Percentiles rank a stretch among this genome's conserved stretches.
Evolutionary conservation across 2,888 invertebrate genomes (phyloP).

Genomic region (Malachius bipustulatus): DNA sequence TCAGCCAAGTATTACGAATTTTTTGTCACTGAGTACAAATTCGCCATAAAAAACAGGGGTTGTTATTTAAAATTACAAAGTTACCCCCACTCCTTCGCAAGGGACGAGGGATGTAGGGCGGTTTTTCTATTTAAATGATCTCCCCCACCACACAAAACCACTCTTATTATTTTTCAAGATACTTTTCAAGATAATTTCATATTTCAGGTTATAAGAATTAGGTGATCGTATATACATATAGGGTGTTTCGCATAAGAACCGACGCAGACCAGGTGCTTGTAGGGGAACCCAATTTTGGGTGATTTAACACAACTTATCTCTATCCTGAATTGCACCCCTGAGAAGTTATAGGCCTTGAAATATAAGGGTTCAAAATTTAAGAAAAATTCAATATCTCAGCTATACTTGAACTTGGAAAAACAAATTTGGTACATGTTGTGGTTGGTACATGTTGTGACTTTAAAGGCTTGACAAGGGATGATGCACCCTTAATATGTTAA

Average conservation of each 20-base stretch:
- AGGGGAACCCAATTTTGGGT: background rate
- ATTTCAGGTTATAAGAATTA: too few relatives aligned
- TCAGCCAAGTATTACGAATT: too few relatives aligned
- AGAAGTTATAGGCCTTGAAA: conserved; percentile 2
- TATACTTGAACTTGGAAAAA: conserved; percentile 1
- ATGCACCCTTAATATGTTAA: too few relatives aligned
- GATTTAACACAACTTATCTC: conserved; percentile 1
- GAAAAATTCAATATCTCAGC: background rate
- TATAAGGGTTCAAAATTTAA: background rate
- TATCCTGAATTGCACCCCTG: conserved; percentile 3
- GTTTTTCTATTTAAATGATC: too few relatives aligned
- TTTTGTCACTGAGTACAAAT: too few relatives aligned
- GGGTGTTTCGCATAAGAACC: conserved; percentile 1
- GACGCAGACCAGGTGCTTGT: background rate
- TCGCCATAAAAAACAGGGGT: too few relatives aligned
- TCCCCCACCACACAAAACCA: background rate
- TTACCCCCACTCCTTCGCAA: too few relatives aligned
- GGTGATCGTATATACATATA: background rate
- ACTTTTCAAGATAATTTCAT: too few relatives aligned
- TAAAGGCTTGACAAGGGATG: too few relatives aligned
- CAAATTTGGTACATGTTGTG: conserved; percentile 2
- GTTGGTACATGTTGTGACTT: too few relatives aligned
- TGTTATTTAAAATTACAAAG: too few relatives aligned
- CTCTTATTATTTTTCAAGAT: background rate
- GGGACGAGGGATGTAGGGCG: too few relatives aligned